Base-by-base conservation (phyloP, 2,113 vertebrate genomes). In the Piaya cayana region DNA sequence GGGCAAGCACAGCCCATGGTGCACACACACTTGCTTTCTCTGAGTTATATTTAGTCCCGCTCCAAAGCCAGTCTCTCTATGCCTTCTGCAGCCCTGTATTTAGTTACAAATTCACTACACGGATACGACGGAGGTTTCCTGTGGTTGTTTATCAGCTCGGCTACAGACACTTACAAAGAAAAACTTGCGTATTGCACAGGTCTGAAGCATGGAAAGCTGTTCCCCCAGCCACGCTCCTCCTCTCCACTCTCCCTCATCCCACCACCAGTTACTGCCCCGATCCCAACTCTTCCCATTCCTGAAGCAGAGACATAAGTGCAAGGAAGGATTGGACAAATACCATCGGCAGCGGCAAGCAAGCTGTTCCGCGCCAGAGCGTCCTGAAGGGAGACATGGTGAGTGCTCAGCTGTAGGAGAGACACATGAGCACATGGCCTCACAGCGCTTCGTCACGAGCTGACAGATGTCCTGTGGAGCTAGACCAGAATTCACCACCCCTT, bases 221-320 rank as follows among this genome's bases (percentile, higher is more conserved):
- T 68, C 29, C 52, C 42, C 43, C 0, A 0, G 15, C 34, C 2
- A 0, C 0, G 1, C 37, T 63, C 50, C 62, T 37, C 62, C 36
- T 49, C 19, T 58, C 22, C 29, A 18, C 10, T 37, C 59, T 52
- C 49, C 26, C 60, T 32, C 39, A 15, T 6, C 53, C 67, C 79
- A 58, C 19, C 29, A 3, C 20, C 74, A 6, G 36, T 3, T 36
- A 36, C 59, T 1, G 1, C 30, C 49, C 30, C 2, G 0, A 18
- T 14, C 52, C 91, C 71, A 52, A 8, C 39, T 34, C 49, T 34
- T 29, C 69, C 69, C 39, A 10, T 5, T 39, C 45, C 86, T 3
- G 23, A 50, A 50, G 55, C 2, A 0, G 36, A n/a, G 50, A 16
- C 32, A 72, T 62, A 17, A 0, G 9, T 2, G 8, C 0, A 0